Conservation (phyloP, 2,113 vertebrate genomes). For the Sylvietta virens region DNA sequence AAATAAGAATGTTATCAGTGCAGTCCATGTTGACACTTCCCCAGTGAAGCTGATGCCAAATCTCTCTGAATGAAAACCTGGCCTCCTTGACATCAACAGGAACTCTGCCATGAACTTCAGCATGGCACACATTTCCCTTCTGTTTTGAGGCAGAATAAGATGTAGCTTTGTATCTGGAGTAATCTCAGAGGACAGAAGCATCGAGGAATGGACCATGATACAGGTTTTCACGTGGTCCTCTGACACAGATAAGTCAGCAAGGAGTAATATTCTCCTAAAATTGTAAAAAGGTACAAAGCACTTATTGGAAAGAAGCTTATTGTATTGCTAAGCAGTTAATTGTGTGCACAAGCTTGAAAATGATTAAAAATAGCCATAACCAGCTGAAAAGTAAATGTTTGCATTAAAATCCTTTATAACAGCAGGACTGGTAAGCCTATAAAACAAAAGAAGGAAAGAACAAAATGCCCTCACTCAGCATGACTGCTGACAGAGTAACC, state of each 20-base stretch:
- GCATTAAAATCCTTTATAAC: neutral
- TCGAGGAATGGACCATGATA: neutral
- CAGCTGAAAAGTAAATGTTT: slow-evolving; percentile 4
- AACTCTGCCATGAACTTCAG: slow-evolving; percentile 12
- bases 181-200: neutral
- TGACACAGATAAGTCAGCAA: neutral
- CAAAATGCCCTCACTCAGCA: neutral
- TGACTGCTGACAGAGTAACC: neutral
- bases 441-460: neutral
- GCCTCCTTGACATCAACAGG: neutral
- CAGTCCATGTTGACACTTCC: neutral
- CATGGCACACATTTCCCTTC: neutral
- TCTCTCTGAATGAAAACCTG: neutral
- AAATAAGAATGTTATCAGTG: neutral
- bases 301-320: neutral
- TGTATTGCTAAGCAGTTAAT: neutral
- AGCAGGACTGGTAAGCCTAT: neutral
- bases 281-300: neutral
- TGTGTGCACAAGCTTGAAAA: neutral
- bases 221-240: neutral
- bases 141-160: neutral
- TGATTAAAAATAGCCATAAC: neutral
- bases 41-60: neutral
- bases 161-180: neutral
- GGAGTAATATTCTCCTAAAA: neutral